A percentile compares a stretch with the other conserved stretches of the same genome.
Evolutionary conservation across 2,797 vertebrate genomes (phyloP).

Genomic region (Esox masquinongy): DNA sequence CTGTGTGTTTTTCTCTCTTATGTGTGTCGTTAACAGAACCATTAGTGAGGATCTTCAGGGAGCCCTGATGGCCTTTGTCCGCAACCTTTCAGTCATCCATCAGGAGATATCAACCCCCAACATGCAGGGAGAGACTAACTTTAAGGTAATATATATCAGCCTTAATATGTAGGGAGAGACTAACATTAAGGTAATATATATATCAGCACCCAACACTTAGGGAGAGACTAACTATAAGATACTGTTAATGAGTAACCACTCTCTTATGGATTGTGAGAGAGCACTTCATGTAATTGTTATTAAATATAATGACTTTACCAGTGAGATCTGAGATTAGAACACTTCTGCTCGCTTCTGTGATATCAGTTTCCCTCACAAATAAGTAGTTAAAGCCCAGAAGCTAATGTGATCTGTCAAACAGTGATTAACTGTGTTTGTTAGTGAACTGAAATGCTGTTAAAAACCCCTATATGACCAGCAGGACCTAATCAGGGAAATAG

Average conservation of each 20-base stretch:
- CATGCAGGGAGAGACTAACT: slow-evolving; percentile 95
- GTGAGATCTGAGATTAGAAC: slow-evolving; percentile 59
- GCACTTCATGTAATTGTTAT: neutral
- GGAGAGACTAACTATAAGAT: slow-evolving; percentile 99
- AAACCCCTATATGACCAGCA: slow-evolving; percentile 35
- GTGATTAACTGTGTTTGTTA: slow-evolving; percentile 10
- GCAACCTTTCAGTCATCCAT: slow-evolving; percentile 98
- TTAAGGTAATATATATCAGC: no score
- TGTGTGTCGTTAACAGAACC: slow-evolving; percentile 93
- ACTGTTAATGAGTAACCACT: slow-evolving; percentile 93
- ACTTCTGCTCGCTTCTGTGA: slow-evolving; percentile 32
- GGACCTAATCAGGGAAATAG: slow-evolving; percentile 75
- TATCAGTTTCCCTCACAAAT: no score
- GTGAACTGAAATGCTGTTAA: neutral
- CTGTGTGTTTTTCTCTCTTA: slow-evolving; percentile 59
- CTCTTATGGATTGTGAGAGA: slow-evolving; percentile 63
- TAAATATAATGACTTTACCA: neutral
- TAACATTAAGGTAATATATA: slow-evolving; percentile 90
- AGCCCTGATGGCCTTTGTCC: slow-evolving; percentile 97
- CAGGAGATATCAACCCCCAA: slow-evolving; percentile 97
- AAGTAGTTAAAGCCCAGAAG: no score
- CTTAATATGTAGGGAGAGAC: slow-evolving; percentile 95
- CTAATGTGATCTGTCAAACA: neutral
- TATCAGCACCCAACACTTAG: slow-evolving; percentile 92
- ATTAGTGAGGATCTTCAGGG: slow-evolving; percentile 93